A percentile compares a stretch with the other conserved stretches of the same genome.
Evolutionary conservation across 2,888 invertebrate species (phyloP).

Genomic region (Eristalis tenax): DNA sequence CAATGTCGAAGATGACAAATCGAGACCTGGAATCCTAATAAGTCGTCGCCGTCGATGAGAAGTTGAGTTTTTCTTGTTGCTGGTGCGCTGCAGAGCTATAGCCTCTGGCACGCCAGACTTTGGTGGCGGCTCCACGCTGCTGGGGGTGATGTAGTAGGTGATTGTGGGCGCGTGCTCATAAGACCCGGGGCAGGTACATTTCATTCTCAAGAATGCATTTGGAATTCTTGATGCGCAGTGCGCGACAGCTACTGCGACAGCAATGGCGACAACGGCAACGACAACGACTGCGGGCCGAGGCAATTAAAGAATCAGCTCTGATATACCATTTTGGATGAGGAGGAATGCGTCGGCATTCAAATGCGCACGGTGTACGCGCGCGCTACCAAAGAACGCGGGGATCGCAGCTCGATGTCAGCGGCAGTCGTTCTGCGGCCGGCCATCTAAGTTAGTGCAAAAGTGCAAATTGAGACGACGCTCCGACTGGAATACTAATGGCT

Average conservation of each 20-base stretch:
- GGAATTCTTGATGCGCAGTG: conserved; percentile 66
- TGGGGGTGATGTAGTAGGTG: conserved; percentile 66
- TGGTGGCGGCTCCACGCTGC: conserved; percentile 26
- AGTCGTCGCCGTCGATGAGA: conserved; percentile 37
- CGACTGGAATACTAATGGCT: conserved; percentile 66
- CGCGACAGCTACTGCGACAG: not conserved
- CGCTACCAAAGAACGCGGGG: conserved; percentile 56
- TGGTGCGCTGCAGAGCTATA: conserved; percentile 1
- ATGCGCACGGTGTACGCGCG: conserved; percentile 48
- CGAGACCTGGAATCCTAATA: conserved; percentile 71
- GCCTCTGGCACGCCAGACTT: not conserved
- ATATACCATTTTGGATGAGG: conserved; percentile 70
- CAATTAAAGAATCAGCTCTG: conserved; percentile 67
- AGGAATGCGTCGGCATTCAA: conserved; percentile 69
- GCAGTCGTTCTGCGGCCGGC: conserved; percentile 37
- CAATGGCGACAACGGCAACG: conserved; percentile 26
- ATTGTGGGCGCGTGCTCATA: conserved; percentile 71
- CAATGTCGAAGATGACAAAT: conserved; percentile 72
- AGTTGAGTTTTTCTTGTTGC: conserved; percentile 33
- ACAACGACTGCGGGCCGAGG: conserved; percentile 37
- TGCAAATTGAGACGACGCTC: conserved; percentile 70
- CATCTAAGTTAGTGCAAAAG: conserved; percentile 71
- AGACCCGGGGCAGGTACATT: conserved; percentile 46
- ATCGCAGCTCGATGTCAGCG: not conserved
- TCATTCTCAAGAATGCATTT: conserved; percentile 62